Evolutionary conservation across 2,888 invertebrate genomes (phyloP), one percentile per base, ranked within the genome.

Genomic region (Encarsia formosa): DNA sequence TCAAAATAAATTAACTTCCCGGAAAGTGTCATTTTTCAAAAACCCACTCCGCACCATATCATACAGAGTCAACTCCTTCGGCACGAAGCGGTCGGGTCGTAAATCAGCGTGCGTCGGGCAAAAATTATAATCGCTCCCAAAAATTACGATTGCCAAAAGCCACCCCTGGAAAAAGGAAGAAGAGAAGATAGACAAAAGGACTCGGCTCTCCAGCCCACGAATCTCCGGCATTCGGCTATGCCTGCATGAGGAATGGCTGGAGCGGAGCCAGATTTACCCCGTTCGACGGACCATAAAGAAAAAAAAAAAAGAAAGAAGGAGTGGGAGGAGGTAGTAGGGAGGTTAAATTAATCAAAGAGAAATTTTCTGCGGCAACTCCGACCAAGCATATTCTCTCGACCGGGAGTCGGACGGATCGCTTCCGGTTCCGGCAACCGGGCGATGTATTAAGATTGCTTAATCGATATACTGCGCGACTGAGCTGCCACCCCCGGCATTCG

Each of bases 381-480:
- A 69, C 70, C 65, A 70, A 73, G 72, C 73, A 71, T 73, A 74
- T 73, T 71, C 71, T 68, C n/a, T n/a, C n/a, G n/a, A n/a, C 71
- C 67, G 65, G 70, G 73, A 71, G 73, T n/a, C n/a, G n/a, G 73
- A 74, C 73, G 65, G 66, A 74, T 74, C 69, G 73, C 65, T 74
- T 73, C 73, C 73, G 69, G 66, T 73, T 73, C 72, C 73, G 73
- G 62, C 72, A 56, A 70, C 73, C 58, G 72, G 73, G 71, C 73
- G 73, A 74, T 73, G 73, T 74, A 74, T 73, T 74, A 74, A 74
- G 73, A 74, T 74, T 73, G 71, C 73, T 74, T 74, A 73, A 74
- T 74, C 73, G 68, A 74, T 74, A 74, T 13, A 22, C 32, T 18
- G 22, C 39, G 35, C 16, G n/a, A 11, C 18, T 19, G 26, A 13